Evolutionary conservation across 1,140 invertebrate species (phyloP).

Genomic region (Dendroctonus ponderosae): DNA sequence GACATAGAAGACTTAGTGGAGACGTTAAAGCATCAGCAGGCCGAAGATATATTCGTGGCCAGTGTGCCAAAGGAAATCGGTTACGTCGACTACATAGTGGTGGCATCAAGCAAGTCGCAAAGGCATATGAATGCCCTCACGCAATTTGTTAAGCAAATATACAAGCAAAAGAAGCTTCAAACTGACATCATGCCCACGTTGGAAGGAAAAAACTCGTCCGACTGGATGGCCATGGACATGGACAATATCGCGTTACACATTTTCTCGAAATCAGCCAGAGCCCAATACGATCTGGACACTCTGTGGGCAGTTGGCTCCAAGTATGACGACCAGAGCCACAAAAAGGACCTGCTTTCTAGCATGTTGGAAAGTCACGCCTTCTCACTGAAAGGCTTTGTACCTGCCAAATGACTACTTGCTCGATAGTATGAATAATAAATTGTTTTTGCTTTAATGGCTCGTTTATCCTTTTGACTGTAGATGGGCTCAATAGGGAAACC

Average conservation of each 20-base stretch:
- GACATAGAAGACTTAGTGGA: constrained; percentile 78
- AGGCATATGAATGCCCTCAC: constrained; percentile 64
- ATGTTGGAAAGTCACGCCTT: constrained; percentile 64
- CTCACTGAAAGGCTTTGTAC: constrained; percentile 62
- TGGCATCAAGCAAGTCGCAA: constrained; percentile 43
- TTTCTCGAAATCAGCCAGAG: constrained; percentile 68
- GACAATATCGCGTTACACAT: constrained; percentile 92
- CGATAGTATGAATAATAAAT: not conserved
- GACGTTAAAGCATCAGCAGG: constrained; percentile 73
- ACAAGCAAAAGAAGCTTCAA: constrained; percentile 68
- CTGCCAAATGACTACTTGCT: constrained; percentile 43
- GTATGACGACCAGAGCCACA: constrained; percentile 71
- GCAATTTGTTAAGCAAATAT: constrained; percentile 74
- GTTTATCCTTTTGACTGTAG: too few relatives aligned
- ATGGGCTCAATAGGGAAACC: too few relatives aligned
- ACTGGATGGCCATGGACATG: constrained; percentile 91
- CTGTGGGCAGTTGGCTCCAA: constrained; percentile 83
- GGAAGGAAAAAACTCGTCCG: constrained; percentile 70
- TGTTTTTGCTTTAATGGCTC: too few relatives aligned
- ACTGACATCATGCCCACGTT: constrained; percentile 70
- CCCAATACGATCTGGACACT: constrained; percentile 83
- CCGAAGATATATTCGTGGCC: constrained; percentile 78
- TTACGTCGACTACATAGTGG: constrained; percentile 57
- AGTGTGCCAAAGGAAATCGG: constrained; percentile 68
- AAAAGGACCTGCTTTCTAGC: constrained; percentile 57